Percentiles rank a stretch among this genome's conserved stretches.
phyloP scores from a whole-genome alignment of 1,140 invertebrate genomes.

The Bombus fervidus region DNA sequence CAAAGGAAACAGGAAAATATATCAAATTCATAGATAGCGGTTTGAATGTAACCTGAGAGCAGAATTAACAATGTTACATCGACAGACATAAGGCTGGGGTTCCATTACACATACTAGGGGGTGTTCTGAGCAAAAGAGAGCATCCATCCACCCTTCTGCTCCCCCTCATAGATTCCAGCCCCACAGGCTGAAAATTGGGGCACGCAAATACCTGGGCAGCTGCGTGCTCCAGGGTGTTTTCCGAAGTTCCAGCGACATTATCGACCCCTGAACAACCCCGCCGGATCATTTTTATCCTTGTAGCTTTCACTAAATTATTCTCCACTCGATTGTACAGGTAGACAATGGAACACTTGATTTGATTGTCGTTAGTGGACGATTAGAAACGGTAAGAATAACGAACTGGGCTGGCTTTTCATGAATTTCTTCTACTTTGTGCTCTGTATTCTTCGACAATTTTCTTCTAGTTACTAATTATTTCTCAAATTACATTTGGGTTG shows the following conservation, averaged over 20 bases:
- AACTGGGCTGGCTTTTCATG: background rate
- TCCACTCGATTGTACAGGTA: background rate
- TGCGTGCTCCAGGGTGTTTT: conserved; percentile 71
- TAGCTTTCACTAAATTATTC: conserved; percentile 29
- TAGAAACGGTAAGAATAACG: background rate
- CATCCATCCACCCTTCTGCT: conserved; percentile 60
- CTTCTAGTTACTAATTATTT: no score
- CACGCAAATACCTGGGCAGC: conserved; percentile 78
- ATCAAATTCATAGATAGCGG: background rate
- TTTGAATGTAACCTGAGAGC: background rate
- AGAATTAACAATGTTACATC: conserved; percentile 40
- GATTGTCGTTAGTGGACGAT: conserved; percentile 15
- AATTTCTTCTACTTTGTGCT: background rate
- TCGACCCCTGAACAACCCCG: conserved; percentile 18
- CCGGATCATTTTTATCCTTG: conserved; percentile 64
- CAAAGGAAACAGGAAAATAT: background rate
- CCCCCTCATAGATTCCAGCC: conserved; percentile 29
- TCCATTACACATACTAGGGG: conserved; percentile 28
- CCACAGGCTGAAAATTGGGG: conserved; percentile 68
- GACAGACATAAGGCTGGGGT: conserved; percentile 1
- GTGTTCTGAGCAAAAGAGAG: conserved; percentile 68
- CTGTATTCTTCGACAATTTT: background rate
- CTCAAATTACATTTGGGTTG: no score
- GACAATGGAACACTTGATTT: conserved; percentile 40
- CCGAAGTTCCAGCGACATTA: conserved; percentile 49